Conservation (phyloP, 2,888 invertebrate species). For the Ashinkailepas kermadecensis region DNA sequence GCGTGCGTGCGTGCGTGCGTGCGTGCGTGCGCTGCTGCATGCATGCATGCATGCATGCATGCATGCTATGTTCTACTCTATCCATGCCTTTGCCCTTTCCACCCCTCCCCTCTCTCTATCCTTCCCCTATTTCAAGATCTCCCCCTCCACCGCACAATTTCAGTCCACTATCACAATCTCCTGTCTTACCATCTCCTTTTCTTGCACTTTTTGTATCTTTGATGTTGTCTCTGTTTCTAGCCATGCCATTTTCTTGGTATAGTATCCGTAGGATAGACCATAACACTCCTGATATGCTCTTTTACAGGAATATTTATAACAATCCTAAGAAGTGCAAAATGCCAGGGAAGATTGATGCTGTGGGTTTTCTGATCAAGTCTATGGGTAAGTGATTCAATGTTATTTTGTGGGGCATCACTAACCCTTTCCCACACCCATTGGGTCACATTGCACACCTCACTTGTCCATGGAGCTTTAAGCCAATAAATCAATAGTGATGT, state of each 20-base stretch:
- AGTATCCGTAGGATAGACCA: neutral
- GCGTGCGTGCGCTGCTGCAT: too few species aligned
- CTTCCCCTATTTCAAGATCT: too few species aligned
- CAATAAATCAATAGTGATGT: neutral
- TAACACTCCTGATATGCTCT: neutral
- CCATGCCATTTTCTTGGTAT: neutral
- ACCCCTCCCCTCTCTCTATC: too few species aligned
- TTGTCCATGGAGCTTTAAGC: too few species aligned
- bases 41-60: too few species aligned
- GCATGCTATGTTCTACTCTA: too few species aligned
- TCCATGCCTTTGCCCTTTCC: too few species aligned
- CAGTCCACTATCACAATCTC: too few species aligned
- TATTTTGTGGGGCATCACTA: neutral
- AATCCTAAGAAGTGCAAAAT: neutral
- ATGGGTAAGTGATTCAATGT: neutral
- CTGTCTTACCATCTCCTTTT: too few species aligned
- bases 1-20: too few species aligned
- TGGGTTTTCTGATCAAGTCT: slow-evolving; percentile 12
- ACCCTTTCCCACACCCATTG: neutral
- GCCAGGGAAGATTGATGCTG: slow-evolving; percentile 16
- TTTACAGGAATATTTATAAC: neutral
- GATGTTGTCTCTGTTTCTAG: neutral
- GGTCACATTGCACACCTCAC: too few species aligned
- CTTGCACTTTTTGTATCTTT: neutral
- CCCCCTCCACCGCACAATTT: too few species aligned